A percentile compares a stretch with the other conserved stretches of the same genome.
These are phyloP conservation scores for Coremacera marginata DNA, from an alignment of 2,888 invertebrate species.

Conservation along the genomic window DNA sequence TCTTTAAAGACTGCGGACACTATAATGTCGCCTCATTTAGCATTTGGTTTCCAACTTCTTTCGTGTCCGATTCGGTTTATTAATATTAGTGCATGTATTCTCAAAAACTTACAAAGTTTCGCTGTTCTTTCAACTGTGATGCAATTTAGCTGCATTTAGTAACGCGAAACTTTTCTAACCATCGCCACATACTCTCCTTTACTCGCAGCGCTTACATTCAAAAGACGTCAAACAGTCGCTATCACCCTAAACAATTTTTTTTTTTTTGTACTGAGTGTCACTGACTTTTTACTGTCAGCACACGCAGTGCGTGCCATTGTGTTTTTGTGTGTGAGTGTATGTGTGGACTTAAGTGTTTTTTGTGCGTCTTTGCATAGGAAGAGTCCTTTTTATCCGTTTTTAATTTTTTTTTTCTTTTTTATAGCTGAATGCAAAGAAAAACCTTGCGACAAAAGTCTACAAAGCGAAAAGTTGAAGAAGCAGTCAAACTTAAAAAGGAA, in stretches of 20 bases:
- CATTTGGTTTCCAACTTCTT: no score
- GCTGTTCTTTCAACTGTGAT: no score
- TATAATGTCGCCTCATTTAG: no score
- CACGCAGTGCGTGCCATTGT: constrained; percentile 36
- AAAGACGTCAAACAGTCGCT: no score
- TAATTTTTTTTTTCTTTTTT: background rate
- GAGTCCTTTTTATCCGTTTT: background rate
- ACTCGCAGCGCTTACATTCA: no score
- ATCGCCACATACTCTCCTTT: no score
- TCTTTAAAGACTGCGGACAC: no score
- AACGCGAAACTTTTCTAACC: no score
- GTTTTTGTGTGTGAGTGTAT: constrained; percentile 7
- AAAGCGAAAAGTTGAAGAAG: background rate
- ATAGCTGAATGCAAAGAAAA: background rate
- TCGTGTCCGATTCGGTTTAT: no score
- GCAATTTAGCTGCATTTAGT: no score
- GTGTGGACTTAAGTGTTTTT: background rate
- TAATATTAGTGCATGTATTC: no score
- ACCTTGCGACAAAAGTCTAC: constrained; percentile 17
- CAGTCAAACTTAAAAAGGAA: background rate
- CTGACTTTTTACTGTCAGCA: constrained; percentile 45
- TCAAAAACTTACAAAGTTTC: no score
- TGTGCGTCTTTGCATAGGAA: background rate
- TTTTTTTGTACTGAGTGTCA: constrained; percentile 44
- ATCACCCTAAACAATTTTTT: background rate